Percentiles rank a stretch among this genome's conserved stretches.
These are phyloP conservation scores for Glaucidium brasilianum DNA, from an alignment of 2,113 vertebrate species.

Conservation along the genomic window DNA sequence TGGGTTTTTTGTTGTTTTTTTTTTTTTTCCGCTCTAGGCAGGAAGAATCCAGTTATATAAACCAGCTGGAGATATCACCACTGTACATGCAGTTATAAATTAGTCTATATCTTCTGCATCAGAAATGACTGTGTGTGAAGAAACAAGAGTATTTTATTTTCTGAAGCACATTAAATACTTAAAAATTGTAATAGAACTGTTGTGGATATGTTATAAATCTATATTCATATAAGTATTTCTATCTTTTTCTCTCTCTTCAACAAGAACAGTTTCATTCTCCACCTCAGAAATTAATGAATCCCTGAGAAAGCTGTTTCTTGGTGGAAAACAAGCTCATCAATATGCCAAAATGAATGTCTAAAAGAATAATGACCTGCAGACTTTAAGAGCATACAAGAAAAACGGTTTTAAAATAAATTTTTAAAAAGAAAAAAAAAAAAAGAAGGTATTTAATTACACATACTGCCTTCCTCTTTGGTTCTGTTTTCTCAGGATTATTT, in stretches of 20 bases:
- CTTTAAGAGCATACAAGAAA: background rate
- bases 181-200: background rate
- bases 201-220: background rate
- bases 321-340: background rate
- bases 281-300: background rate
- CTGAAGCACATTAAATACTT: background rate
- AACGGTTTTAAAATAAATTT: background rate
- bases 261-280: background rate
- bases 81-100: background rate
- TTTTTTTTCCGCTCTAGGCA: background rate
- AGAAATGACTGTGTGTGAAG: background rate
- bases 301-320: background rate
- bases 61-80: background rate
- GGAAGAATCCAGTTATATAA: background rate
- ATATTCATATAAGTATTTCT: background rate
- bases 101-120: background rate
- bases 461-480: background rate
- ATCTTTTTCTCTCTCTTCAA: background rate
- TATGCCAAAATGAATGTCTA: background rate
- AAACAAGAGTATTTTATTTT: background rate
- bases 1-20: too few species aligned
- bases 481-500: background rate
- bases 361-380: background rate
- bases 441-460: background rate
- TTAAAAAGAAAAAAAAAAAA: background rate